Evolutionary conservation across 2,797 vertebrate species (phyloP).

Genomic region (Micropoecilia bifurca): DNA sequence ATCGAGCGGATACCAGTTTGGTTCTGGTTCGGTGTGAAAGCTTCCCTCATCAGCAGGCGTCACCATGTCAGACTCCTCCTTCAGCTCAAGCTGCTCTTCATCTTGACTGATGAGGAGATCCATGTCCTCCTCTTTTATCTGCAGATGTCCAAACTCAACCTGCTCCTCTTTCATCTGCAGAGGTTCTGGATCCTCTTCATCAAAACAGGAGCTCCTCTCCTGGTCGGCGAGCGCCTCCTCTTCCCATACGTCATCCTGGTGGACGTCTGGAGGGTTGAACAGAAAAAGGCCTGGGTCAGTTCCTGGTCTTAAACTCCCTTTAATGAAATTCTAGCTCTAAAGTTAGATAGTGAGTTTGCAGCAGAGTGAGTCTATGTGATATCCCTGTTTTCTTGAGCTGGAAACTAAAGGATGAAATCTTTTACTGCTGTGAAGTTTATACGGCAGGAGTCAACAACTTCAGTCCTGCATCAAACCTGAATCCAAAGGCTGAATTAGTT

Average conservation of each 20-base stretch:
- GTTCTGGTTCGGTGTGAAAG: not conserved
- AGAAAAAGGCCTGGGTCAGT: not conserved
- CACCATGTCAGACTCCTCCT: not conserved
- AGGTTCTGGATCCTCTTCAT: not conserved
- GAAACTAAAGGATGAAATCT: not conserved
- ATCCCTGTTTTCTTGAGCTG: too few species aligned
- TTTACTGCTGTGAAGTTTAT: not conserved
- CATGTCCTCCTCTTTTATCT: conserved; percentile 9
- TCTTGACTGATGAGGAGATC: not conserved
- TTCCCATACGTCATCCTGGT: conserved; percentile 1
- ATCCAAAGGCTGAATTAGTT: too few species aligned
- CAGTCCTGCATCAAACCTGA: too few species aligned
- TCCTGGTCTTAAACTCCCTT: not conserved
- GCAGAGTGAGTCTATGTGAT: too few species aligned
- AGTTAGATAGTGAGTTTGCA: too few species aligned
- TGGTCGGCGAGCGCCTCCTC: not conserved
- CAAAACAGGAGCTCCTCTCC: not conserved
- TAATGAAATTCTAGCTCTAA: not conserved
- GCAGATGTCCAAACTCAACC: not conserved
- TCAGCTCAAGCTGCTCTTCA: not conserved
- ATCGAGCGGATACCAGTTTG: not conserved
- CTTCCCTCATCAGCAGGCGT: not conserved
- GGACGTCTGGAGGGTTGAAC: not conserved
- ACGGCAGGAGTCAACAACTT: too few species aligned
- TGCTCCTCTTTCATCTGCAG: conserved; percentile 1